Percentiles rank a stretch among this genome's conserved stretches.
Evolutionary conservation across 2,888 invertebrate species (phyloP).

Genomic region (Melipona beecheii): DNA sequence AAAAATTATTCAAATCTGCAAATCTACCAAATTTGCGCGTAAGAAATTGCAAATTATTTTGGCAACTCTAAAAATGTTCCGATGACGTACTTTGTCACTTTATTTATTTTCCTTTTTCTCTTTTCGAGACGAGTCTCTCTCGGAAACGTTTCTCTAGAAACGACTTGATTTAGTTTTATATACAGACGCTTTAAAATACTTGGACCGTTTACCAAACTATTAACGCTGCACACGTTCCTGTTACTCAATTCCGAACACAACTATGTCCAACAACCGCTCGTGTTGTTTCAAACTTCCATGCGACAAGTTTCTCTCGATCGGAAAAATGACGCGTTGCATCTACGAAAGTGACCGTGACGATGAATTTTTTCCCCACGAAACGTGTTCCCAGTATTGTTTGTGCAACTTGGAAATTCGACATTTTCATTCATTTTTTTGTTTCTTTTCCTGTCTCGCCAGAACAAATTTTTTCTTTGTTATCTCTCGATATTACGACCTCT

Average conservation of each 20-base stretch:
- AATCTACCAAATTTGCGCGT: too few species aligned
- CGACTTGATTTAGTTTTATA: slow-evolving; percentile 20
- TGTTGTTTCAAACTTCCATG: slow-evolving; percentile 18
- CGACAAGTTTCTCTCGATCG: slow-evolving; percentile 18
- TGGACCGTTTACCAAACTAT: slow-evolving; percentile 12
- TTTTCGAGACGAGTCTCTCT: not conserved
- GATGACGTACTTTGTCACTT: not conserved
- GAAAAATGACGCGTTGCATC: not conserved
- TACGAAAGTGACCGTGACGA: not conserved
- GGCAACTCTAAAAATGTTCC: too few species aligned
- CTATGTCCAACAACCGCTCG: not conserved
- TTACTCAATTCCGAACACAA: slow-evolving; percentile 14
- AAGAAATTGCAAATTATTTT: too few species aligned
- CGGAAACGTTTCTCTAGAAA: not conserved
- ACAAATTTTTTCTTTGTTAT: too few species aligned
- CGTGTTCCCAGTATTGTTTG: too few species aligned
- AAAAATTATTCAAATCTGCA: too few species aligned
- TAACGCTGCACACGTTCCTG: slow-evolving; percentile 1
- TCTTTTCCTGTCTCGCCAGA: too few species aligned
- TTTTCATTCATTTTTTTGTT: too few species aligned
- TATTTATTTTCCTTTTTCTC: not conserved
- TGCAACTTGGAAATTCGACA: too few species aligned
- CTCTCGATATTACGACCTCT: too few species aligned
- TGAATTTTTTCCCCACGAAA: not conserved
- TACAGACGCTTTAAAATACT: slow-evolving; percentile 17